Percentiles rank a stretch among this genome's conserved stretches.
Conservation (phyloP, 1,140 invertebrate genomes). For the Chrysomallon squamiferum region DNA sequence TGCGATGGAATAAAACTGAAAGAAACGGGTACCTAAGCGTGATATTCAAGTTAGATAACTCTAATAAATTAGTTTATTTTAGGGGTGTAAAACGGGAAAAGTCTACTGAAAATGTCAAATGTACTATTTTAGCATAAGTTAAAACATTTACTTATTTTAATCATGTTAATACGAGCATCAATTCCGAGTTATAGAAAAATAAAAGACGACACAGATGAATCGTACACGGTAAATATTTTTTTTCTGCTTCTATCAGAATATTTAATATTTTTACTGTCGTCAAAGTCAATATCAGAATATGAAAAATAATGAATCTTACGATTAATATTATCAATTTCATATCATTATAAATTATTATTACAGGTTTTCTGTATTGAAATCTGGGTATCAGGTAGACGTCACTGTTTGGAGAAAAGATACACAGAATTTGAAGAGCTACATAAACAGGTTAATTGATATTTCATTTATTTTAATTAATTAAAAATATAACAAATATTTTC, state of each 20-base stretch:
- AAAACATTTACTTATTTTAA: too few relatives aligned
- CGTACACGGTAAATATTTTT: background rate
- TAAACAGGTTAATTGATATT: conserved; percentile 63
- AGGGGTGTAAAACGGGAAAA: too few relatives aligned
- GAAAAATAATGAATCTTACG: background rate
- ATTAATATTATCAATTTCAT: background rate
- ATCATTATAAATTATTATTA: conserved; percentile 6
- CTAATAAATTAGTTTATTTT: too few relatives aligned
- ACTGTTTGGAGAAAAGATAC: conserved; percentile 69
- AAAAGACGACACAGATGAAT: background rate
- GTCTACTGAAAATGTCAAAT: too few relatives aligned
- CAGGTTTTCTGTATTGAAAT: conserved; percentile 71
- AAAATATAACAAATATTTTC: background rate
- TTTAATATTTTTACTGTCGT: background rate
- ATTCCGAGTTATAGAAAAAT: conserved; percentile 2
- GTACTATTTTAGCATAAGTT: too few relatives aligned
- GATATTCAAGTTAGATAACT: too few relatives aligned
- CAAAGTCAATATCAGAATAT: background rate
- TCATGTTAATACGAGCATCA: conserved; percentile 4
- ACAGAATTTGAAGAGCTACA: conserved; percentile 72
- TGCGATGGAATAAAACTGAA: too few relatives aligned
- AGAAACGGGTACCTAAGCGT: too few relatives aligned
- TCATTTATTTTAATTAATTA: background rate
- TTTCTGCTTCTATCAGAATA: background rate
- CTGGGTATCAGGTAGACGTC: conserved; percentile 61